phyloP scores from a whole-genome alignment of 2,797 vertebrate genomes.

The Halcyon chelicuti region DNA sequence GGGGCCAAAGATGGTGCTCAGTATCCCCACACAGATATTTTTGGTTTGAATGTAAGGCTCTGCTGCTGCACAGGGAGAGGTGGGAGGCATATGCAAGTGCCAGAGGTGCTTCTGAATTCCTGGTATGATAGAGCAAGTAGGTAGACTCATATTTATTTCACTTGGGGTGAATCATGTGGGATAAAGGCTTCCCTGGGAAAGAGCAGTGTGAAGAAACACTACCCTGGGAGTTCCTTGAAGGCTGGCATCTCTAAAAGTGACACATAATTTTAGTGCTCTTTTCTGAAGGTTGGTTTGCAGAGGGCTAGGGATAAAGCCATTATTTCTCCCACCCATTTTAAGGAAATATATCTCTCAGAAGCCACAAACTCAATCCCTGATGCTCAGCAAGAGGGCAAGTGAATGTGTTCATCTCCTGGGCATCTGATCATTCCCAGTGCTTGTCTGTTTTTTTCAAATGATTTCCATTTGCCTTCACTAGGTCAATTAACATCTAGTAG shows the following conservation, averaged over 20 bases:
- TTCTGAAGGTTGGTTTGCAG: background rate
- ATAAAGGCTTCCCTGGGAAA: background rate
- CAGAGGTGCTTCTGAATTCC: background rate
- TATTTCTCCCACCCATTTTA: background rate
- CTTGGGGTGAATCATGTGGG: background rate
- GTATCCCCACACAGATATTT: background rate
- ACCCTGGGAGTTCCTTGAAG: background rate
- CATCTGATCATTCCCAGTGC: background rate
- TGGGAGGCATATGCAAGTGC: background rate
- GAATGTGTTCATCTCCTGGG: background rate
- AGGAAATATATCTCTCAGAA: background rate
- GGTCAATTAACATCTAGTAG: background rate
- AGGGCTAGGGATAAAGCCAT: background rate
- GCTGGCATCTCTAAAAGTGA: background rate
- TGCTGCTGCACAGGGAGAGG: background rate
- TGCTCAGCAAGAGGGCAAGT: background rate
- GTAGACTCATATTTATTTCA: background rate
- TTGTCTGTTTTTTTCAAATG: background rate
- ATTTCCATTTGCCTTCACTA: background rate
- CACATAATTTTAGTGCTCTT: background rate
- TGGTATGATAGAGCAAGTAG: background rate
- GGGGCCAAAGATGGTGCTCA: background rate
- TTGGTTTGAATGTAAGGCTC: fast-evolving
- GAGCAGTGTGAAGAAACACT: background rate
- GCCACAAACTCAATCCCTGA: background rate